A percentile compares a stretch with the other conserved stretches of the same genome.
Evolutionary conservation across 2,113 vertebrate species (phyloP).

Genomic region (Channa maculata): DNA sequence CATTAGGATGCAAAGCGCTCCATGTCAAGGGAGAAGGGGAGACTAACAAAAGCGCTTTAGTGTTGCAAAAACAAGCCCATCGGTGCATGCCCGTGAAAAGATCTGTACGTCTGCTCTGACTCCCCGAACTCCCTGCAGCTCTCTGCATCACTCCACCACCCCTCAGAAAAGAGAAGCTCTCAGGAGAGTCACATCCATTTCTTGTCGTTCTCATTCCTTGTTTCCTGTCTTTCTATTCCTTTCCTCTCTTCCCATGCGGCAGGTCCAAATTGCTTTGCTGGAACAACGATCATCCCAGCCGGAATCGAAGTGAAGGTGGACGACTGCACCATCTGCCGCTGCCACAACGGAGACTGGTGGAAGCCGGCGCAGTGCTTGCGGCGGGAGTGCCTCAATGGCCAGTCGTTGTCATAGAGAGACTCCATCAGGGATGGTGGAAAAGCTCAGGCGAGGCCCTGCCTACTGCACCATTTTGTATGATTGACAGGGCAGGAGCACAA

Average conservation of each 20-base stretch:
- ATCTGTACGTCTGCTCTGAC: slow-evolving; percentile 79
- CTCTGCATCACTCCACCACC: slow-evolving; percentile 69
- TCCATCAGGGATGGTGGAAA: slow-evolving; percentile 56
- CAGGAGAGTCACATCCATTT: slow-evolving; percentile 67
- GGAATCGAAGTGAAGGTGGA: slow-evolving; percentile 99
- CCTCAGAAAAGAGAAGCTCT: slow-evolving; percentile 67
- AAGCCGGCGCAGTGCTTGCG: slow-evolving; percentile 98
- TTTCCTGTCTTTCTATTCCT: slow-evolving; percentile 50
- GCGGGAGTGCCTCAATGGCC: slow-evolving; percentile 97
- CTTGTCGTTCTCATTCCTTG: slow-evolving; percentile 66
- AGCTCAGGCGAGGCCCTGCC: slow-evolving; percentile 74
- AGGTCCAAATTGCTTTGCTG: slow-evolving; percentile 99
- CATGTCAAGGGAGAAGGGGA: slow-evolving; percentile 79
- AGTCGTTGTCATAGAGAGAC: slow-evolving; percentile 88
- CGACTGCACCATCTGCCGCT: slow-evolving; percentile 99
- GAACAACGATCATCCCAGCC: slow-evolving; percentile 97
- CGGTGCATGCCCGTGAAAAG: slow-evolving; percentile 82
- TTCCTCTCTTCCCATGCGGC: slow-evolving; percentile 70
- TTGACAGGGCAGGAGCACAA: slow-evolving; percentile 82
- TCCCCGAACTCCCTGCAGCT: slow-evolving; percentile 71
- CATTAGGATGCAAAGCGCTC: slow-evolving; percentile 84
- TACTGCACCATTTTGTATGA: slow-evolving; percentile 74
- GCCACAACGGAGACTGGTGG: slow-evolving; percentile 99
- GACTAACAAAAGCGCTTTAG: slow-evolving; percentile 84
- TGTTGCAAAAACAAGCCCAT: slow-evolving; percentile 84